phyloP scores from a whole-genome alignment of 2,113 vertebrate species.

The Phalacrocorax pelagicus region DNA sequence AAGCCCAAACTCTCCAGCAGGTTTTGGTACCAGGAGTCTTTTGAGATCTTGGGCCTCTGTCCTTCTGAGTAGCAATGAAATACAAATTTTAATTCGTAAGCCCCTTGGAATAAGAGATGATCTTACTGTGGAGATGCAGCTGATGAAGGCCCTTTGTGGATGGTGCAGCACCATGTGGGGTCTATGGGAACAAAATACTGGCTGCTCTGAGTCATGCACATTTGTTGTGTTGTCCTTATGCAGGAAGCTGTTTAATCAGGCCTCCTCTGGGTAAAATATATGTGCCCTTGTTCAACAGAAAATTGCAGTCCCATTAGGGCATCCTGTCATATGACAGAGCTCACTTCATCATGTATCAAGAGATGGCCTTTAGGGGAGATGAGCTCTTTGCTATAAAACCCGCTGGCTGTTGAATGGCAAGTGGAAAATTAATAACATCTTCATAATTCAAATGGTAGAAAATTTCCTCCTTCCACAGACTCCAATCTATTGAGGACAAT shows the following conservation, averaged over 20 bases:
- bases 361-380: not conserved
- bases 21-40: not conserved
- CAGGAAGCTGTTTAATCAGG: not conserved
- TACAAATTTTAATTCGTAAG: not conserved
- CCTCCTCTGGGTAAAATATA: not conserved
- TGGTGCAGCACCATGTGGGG: not conserved
- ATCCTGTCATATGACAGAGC: not conserved
- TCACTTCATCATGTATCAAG: not conserved
- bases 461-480: not conserved
- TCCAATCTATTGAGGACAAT: not conserved
- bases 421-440: not conserved
- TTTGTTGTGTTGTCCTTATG: not conserved
- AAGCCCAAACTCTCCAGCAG: not conserved
- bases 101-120: not conserved
- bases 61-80: not conserved
- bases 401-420: not conserved
- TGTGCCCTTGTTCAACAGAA: not conserved
- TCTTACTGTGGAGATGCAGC: not conserved
- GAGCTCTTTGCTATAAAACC: not conserved
- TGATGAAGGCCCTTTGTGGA: not conserved
- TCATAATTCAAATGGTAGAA: not conserved
- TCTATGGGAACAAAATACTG: not conserved
- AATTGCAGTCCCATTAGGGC: not conserved
- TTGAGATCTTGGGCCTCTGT: not conserved
- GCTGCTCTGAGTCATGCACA: not conserved